phyloP scores from a whole-genome alignment of 2,113 vertebrate genomes.

The Gnathonemus longibarbis region DNA sequence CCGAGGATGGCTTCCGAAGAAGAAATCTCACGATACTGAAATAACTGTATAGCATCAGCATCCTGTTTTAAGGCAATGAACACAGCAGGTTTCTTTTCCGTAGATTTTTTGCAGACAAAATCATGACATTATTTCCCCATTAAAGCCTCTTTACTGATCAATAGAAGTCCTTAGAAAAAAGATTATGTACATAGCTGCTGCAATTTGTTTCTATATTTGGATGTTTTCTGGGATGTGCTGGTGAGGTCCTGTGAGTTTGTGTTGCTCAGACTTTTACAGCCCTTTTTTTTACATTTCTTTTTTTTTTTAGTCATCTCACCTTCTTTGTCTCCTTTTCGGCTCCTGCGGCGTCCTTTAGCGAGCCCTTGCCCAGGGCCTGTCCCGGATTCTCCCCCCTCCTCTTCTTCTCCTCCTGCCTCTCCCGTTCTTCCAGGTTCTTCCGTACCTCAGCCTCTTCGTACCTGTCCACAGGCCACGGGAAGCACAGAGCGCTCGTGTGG shows the following conservation, averaged over 20 bases:
- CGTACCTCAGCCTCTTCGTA: constrained; percentile 94
- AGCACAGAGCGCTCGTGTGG: not conserved
- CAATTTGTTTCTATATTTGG: not conserved
- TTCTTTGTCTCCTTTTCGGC: constrained; percentile 70
- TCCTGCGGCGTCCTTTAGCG: constrained; percentile 56
- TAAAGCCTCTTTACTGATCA: not conserved
- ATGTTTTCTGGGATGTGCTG: not conserved
- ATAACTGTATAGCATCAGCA: not conserved
- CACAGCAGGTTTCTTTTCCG: not conserved
- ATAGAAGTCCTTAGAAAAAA: too few relatives aligned
- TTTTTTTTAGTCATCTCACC: constrained; percentile 33
- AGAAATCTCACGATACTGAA: not conserved
- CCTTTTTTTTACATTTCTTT: not conserved
- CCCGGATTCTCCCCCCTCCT: constrained; percentile 64
- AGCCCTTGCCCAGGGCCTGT: constrained; percentile 42
- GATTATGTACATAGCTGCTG: not conserved
- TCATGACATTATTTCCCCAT: not conserved
- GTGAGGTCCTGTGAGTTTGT: not conserved
- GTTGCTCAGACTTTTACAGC: not conserved
- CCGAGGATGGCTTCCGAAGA: not conserved
- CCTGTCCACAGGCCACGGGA: constrained; percentile 47
- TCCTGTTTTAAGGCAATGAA: not conserved
- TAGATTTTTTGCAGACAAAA: not conserved
- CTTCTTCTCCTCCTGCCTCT: constrained; percentile 77
- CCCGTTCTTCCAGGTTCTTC: constrained; percentile 86